A percentile compares a stretch with the other conserved stretches of the same genome.
phyloP scores from a whole-genome alignment of 2,113 vertebrate species.

The cattle (Bos taurus) region ARS-UCD2.0 NC_037346.1:18200001-18200500 shows the following conservation, averaged over 20 bases:
- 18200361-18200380: background rate
- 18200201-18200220: background rate
- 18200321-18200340: background rate
- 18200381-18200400: background rate
- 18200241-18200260: background rate
- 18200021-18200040: background rate
- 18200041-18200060: background rate
- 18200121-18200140: background rate
- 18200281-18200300: constrained; percentile 19
- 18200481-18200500: background rate
- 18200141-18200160: background rate
- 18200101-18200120: constrained; percentile 28
- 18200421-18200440: background rate
- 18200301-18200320: background rate
- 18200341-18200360: background rate
- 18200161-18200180: constrained; percentile 2
- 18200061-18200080: background rate
- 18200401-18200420: background rate
- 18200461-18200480: background rate
- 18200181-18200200: background rate
- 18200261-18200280: background rate
- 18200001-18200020: background rate
- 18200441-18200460: background rate
- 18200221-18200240: background rate
- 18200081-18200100: background rate